Base-by-base conservation (phyloP, 2,888 invertebrate genomes). In the Andrena trimmerana region DNA sequence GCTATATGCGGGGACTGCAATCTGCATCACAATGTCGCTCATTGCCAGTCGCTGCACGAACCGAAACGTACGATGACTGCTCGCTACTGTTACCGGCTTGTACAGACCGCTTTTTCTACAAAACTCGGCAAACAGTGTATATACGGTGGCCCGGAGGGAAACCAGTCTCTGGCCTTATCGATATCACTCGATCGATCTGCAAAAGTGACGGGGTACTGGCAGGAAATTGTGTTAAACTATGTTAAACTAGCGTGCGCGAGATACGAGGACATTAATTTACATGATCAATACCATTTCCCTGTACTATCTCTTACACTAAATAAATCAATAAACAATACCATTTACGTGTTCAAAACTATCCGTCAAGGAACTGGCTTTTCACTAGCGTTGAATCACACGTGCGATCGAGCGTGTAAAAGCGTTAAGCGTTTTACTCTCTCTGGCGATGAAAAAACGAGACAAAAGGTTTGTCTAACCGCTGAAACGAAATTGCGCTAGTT, bases 21-120 rank as follows among this genome's bases (percentile, higher is more conserved):
- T 81, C 81, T 83, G 81, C 85, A 85, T 83, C 50, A 74, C 83
- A 83, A 86, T 83, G 83, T 75, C 81, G 36, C 27, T 62, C 69
- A 69, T 78, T 86, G 73, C 62, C 67, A 57, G 67, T 72, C 52
- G 62, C 31, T 65, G 60, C 72, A 70, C 75, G 62, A 59, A 59
- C 67, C 16, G 79, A 69, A 79, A 72, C 69, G 57, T 68, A 59
- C 57, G 74, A 78, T 66, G 78, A 78, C 67, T 31, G 74, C 29
- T 52, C 59, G 66, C 24, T 57, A 57, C 59, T 54, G 33, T 75
- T 70, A 59, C 29, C 50, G 29, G 27, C 6, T 54, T 50, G 20
- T 50, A 54, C 50, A 59, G 20, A 13, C 20, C n/a, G 60, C 36
- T n/a, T 48, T 65, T 66, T 6, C 20, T 31, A 60, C 42, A 66